Conservation (phyloP, 2,888 invertebrate genomes). For the Agrilus cyanescens region DNA sequence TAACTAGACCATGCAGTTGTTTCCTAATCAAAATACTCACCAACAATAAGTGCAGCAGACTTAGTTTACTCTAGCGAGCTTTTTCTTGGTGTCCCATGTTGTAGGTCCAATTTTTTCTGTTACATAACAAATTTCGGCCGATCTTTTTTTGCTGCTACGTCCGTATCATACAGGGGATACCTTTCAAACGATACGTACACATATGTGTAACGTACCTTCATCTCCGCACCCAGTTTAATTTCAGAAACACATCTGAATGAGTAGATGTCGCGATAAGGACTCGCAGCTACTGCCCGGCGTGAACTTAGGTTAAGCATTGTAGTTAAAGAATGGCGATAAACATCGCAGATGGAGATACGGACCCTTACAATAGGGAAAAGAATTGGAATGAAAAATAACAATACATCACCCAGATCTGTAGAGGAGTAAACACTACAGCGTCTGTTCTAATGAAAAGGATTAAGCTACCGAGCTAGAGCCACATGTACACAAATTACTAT, state of each 20-base stretch:
- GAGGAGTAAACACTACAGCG: conserved; percentile 25
- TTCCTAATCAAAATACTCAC: too few relatives aligned
- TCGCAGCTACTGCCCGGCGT: conserved; percentile 27
- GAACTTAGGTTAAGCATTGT: conserved; percentile 32
- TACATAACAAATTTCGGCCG: too few relatives aligned
- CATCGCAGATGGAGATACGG: conserved; percentile 32
- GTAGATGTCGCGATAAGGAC: conserved; percentile 25
- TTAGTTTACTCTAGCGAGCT: too few relatives aligned
- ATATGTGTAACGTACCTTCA: conserved; percentile 11
- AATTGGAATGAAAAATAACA: conserved; percentile 24
- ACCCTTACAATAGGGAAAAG: conserved; percentile 24
- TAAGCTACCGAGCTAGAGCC: conserved; percentile 8
- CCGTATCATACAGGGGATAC: too few relatives aligned
- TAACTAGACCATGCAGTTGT: too few relatives aligned
- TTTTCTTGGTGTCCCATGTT: too few relatives aligned
- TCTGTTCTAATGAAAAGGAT: conserved; percentile 24
- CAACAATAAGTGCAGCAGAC: too few relatives aligned
- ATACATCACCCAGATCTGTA: conserved; percentile 18
- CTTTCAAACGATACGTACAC: neutral
- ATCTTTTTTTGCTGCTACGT: too few relatives aligned
- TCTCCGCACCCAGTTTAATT: conserved; percentile 28
- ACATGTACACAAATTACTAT: too few relatives aligned
- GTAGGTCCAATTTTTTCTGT: too few relatives aligned
- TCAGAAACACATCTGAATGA: conserved; percentile 33
- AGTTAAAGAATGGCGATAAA: conserved; percentile 35